Evolutionary conservation across 2,113 vertebrate species (phyloP), one percentile per base, ranked within the genome.

Genomic region (Cyanoderma ruficeps): DNA sequence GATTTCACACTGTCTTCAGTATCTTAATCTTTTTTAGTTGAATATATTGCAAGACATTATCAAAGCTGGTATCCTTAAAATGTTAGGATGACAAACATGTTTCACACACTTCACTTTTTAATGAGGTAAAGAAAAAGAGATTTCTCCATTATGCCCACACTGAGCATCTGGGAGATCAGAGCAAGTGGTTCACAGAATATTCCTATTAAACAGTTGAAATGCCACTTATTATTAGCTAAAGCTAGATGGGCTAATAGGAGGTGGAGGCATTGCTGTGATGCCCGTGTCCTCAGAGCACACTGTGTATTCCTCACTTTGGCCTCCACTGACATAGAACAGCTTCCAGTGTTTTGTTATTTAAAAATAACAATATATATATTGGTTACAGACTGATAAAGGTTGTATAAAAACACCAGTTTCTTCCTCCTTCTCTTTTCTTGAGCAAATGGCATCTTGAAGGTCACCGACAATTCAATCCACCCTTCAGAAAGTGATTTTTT

Each of bases 111-210:
- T 92, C 1, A 3, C 79, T 94, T 94, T 88, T 79, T 86, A 74
- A 83, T 90, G 88, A 92, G 44, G 59, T 83, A 69, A 60, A 87
- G 78, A 81, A 76, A 72, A 69, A 61, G 59, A 71, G 37, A 30
- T 50, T 79, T 87, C 22, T 75, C 70, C 8, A 3, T 85, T 74
- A 60, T 87, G 78, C 87, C 87, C 57, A 71, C 55, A 47, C 75
- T 69, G 71, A 93, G 88, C 76, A 65, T 76, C 79, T 95, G 88
- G 52, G 52, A 67, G 60, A 89, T 59, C 25, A 74, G n/a, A 83
- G 68, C 4, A 12, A 89, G 78, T 60, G 49, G 20, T 69, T 92
- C 50, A 61, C n/a, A 1, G 5, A 76, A 61, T 69, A 83, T 41
- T 93, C 49, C n/a, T 60, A 53, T 61, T 65, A 60, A 94, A n/a